These are phyloP conservation scores for Sardina pilchardus DNA, from an alignment of 2,113 vertebrate genomes.

Conservation along the genomic window DNA sequence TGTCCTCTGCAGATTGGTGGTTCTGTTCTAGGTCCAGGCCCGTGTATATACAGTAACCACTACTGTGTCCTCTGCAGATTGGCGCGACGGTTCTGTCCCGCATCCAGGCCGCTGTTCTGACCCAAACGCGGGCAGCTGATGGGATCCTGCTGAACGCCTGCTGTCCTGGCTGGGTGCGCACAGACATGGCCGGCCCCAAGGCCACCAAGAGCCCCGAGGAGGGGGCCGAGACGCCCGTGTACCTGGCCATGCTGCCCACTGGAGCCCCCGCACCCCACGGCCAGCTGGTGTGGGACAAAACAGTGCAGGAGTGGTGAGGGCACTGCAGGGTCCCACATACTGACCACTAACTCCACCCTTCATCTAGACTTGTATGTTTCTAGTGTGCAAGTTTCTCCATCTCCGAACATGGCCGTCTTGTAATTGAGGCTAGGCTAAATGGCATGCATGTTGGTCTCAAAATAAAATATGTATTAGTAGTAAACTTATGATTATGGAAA, in stretches of 20 bases:
- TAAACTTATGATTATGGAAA: too few relatives aligned
- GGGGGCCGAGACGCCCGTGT: constrained; percentile 59
- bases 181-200: constrained; percentile 58
- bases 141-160: constrained; percentile 61
- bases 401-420: too few relatives aligned
- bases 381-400: too few relatives aligned
- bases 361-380: too few relatives aligned
- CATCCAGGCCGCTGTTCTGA: constrained; percentile 53
- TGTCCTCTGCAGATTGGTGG: constrained; percentile 43
- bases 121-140: constrained; percentile 48
- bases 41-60: neutral
- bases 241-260: constrained; percentile 54
- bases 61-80: constrained; percentile 44
- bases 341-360: neutral
- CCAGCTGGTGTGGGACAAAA: constrained; percentile 56
- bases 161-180: constrained; percentile 62
- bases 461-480: too few relatives aligned
- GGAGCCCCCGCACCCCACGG: constrained; percentile 54
- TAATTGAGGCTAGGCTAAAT: too few relatives aligned
- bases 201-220: constrained; percentile 57
- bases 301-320: constrained; percentile 53
- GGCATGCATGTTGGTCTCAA: too few relatives aligned
- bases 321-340: neutral
- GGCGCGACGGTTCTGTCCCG: constrained; percentile 59
- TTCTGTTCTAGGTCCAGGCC: constrained; percentile 37